These are phyloP conservation scores for Mormyrus hasselquistii DNA, from an alignment of 2,797 vertebrate species.

Conservation along the genomic window DNA sequence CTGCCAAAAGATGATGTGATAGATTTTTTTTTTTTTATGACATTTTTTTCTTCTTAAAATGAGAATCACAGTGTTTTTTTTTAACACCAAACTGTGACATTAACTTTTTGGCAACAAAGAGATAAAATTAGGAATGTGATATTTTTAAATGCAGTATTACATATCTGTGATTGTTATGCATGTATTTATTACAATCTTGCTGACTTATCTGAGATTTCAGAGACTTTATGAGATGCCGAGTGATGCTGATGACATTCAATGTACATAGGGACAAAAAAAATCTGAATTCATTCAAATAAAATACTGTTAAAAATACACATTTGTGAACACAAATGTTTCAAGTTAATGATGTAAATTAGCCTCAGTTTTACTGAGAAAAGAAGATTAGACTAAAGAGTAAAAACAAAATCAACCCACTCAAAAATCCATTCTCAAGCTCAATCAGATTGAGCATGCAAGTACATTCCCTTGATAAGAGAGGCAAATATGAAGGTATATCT, in stretches of 20 bases:
- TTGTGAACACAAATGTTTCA: slow-evolving; percentile 53
- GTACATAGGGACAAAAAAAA: slow-evolving; percentile 23
- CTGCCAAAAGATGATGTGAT: slow-evolving; percentile 87
- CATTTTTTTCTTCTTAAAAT: slow-evolving; percentile 39
- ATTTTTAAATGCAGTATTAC: slow-evolving; percentile 57
- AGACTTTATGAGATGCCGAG: slow-evolving; percentile 56
- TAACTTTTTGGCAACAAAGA: slow-evolving; percentile 85
- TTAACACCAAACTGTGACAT: slow-evolving; percentile 80
- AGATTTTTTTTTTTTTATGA: slow-evolving; percentile 63
- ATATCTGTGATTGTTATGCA: slow-evolving; percentile 76
- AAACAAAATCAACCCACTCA: slow-evolving; percentile 57
- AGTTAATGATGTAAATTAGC: slow-evolving; percentile 75
- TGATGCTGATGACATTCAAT: slow-evolving; percentile 21
- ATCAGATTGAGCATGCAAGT: slow-evolving; percentile 63
- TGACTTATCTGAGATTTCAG: slow-evolving; percentile 72
- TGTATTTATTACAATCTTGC: slow-evolving; percentile 85
- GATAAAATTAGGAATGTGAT: slow-evolving; percentile 68
- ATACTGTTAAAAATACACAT: slow-evolving; percentile 58
- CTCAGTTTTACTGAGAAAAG: slow-evolving; percentile 86
- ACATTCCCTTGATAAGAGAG: slow-evolving; percentile 58
- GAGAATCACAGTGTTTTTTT: slow-evolving; percentile 74
- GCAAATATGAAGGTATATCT: slow-evolving; percentile 65
- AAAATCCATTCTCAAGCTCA: slow-evolving; percentile 62
- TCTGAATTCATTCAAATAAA: slow-evolving; percentile 45
- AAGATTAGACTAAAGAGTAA: slow-evolving; percentile 39